phyloP scores from a whole-genome alignment of 2,113 vertebrate genomes.

The Cyanoderma ruficeps region DNA sequence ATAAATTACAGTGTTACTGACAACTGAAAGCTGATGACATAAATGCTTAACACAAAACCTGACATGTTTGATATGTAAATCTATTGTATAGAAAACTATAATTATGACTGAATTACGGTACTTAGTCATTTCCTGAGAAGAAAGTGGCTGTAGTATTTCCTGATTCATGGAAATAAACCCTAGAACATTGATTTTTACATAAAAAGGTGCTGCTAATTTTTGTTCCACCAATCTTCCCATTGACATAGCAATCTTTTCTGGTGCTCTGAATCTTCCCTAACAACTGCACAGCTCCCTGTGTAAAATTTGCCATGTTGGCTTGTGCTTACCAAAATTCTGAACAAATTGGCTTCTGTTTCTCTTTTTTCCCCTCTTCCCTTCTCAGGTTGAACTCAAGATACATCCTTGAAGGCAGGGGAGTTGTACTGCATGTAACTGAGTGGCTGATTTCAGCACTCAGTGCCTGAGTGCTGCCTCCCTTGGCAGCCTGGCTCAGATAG shows the following conservation, averaged over 20 bases:
- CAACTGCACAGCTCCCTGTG: neutral
- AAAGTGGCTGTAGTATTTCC: constrained; percentile 34
- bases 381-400: neutral
- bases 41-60: constrained; percentile 47
- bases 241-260: neutral
- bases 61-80: constrained; percentile 53
- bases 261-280: constrained; percentile 24
- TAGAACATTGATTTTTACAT: constrained; percentile 58
- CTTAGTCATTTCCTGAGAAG: constrained; percentile 60
- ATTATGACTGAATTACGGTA: constrained; percentile 56
- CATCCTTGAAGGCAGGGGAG: neutral
- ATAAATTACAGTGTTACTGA: constrained; percentile 44
- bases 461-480: neutral
- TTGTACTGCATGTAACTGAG: neutral
- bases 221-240: constrained; percentile 19
- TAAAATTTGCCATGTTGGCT: neutral
- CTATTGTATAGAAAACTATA: constrained; percentile 53
- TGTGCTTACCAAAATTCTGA: neutral
- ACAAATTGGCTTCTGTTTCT: neutral
- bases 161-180: constrained; percentile 62
- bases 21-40: constrained; percentile 43
- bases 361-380: neutral
- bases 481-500: neutral
- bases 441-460: neutral
- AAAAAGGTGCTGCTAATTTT: constrained; percentile 64